A percentile compares a stretch with the other conserved stretches of the same genome.
Evolutionary conservation across 2,888 invertebrate species (phyloP).

Genomic region (Gari tellinella): DNA sequence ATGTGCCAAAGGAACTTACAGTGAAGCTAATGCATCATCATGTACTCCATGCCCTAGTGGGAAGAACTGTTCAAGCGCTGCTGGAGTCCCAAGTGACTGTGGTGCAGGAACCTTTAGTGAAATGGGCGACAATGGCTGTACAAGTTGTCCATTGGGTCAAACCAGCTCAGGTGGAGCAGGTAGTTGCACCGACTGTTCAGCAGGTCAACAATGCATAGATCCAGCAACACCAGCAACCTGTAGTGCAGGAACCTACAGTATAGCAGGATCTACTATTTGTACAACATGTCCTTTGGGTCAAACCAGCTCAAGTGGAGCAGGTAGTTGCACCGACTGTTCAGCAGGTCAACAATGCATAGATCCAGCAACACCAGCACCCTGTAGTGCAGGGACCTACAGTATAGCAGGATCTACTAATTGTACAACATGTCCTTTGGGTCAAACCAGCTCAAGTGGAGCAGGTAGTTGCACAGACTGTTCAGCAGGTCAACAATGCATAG

Average conservation of each 20-base stretch:
- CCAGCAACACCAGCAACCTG: constrained; percentile 55
- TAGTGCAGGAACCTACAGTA: constrained; percentile 62
- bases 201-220: constrained; percentile 64
- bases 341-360: constrained; percentile 61
- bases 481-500: constrained; percentile 52
- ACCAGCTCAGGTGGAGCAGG: constrained; percentile 67
- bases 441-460: constrained; percentile 46
- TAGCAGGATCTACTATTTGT: constrained; percentile 54
- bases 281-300: constrained; percentile 56
- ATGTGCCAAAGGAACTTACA: neutral
- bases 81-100: constrained; percentile 43
- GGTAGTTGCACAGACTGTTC: constrained; percentile 42
- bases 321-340: constrained; percentile 67
- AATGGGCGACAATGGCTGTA: constrained; percentile 43
- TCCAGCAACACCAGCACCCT: constrained; percentile 17
- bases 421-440: constrained; percentile 52
- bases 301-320: constrained; percentile 61
- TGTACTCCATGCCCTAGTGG: constrained; percentile 76
- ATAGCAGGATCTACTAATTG: constrained; percentile 52
- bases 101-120: constrained; percentile 49
- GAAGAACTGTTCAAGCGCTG: constrained; percentile 43
- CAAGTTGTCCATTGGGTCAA: constrained; percentile 43
- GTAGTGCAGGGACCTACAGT: constrained; percentile 62
- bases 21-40: constrained; percentile 8
- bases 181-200: constrained; percentile 69